Percentiles rank a stretch among this genome's conserved stretches.
phyloP scores from a whole-genome alignment of 2,888 invertebrate species.

The Xylota segnis region DNA sequence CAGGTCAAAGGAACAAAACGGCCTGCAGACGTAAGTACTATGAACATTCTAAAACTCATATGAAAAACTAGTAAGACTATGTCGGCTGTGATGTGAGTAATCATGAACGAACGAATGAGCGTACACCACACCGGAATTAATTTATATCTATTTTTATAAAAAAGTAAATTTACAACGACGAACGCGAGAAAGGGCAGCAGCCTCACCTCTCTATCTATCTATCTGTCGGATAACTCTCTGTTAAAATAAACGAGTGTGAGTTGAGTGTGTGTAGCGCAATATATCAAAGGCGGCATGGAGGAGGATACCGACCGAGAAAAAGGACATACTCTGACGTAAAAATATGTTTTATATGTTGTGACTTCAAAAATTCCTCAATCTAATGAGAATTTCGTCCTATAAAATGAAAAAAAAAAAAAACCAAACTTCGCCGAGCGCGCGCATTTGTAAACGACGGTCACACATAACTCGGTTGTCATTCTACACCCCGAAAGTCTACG shows the following conservation, averaged over 20 bases:
- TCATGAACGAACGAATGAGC: conserved; percentile 44
- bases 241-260: conserved; percentile 29
- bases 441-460: conserved; percentile 70
- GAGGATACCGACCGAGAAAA: conserved; percentile 26
- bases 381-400: conserved; percentile 52
- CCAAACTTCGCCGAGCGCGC: conserved; percentile 73
- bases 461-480: conserved; percentile 56
- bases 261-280: conserved; percentile 54
- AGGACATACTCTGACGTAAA: conserved; percentile 51
- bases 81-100: conserved; percentile 48
- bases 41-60: conserved; percentile 19
- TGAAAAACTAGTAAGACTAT: conserved; percentile 28
- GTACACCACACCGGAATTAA: conserved; percentile 64
- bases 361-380: conserved; percentile 28
- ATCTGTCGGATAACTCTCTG: conserved; percentile 28
- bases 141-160: conserved; percentile 72
- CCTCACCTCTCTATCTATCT: conserved; percentile 59
- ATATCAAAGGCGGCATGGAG: conserved; percentile 29
- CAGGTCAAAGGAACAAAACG: conserved; percentile 91
- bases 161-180: conserved; percentile 71
- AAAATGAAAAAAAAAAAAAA: conserved; percentile 26
- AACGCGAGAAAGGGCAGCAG: conserved; percentile 68
- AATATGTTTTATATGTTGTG: conserved; percentile 54
- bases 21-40: conserved; percentile 92
- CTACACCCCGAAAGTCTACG: conserved; percentile 34